phyloP scores from a whole-genome alignment of 2,797 vertebrate genomes.

The Cynodonichthys magdalenae region DNA sequence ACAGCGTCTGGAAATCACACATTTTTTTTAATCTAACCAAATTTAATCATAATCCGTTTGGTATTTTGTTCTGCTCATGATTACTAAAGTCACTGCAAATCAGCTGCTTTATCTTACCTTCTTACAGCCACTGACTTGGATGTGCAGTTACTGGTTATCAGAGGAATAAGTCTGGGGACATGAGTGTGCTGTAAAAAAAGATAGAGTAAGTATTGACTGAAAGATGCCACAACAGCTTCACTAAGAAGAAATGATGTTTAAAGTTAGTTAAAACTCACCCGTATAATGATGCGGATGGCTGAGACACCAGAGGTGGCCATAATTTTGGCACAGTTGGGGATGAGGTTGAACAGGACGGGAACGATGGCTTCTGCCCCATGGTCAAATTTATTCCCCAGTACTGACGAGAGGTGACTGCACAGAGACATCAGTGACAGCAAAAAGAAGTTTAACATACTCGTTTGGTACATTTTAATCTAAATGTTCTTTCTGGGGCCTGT shows the following conservation, averaged over 20 bases:
- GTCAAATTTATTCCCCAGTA: conserved; percentile 97
- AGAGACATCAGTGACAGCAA: background rate
- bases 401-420: conserved; percentile 87
- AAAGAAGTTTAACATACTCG: background rate
- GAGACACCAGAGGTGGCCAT: conserved; percentile 95
- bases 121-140: conserved; percentile 96
- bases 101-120: conserved; percentile 81
- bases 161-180: conserved; percentile 94
- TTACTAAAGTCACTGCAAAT: too few species aligned
- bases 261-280: conserved; percentile 75
- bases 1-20: conserved; percentile 84
- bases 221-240: background rate
- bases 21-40: conserved; percentile 10
- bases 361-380: conserved; percentile 97
- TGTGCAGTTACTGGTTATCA: conserved; percentile 97
- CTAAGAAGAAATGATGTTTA: background rate
- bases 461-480: background rate
- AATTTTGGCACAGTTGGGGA: conserved; percentile 97
- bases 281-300: conserved; percentile 95
- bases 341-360: conserved; percentile 96
- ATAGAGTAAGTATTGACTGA: conserved; percentile 1
- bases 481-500: background rate
- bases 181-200: conserved; percentile 89
- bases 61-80: background rate
- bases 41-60: background rate